Evolutionary conservation across 23 tunicate genomes (phyloP).

Genomic region (Diplosoma virens): DNA sequence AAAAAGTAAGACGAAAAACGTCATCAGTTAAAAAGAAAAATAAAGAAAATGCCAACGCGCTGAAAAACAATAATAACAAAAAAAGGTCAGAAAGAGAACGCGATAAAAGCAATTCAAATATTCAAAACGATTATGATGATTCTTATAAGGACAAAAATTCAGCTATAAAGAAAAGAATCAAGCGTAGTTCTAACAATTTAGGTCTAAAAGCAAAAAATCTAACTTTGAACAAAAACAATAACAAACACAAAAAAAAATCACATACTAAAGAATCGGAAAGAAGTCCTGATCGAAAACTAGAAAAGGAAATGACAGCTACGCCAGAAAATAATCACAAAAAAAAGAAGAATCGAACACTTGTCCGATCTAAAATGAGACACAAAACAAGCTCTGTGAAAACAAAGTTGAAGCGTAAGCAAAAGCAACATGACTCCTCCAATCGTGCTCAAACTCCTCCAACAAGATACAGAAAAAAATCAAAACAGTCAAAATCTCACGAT

Average conservation of each 20-base stretch:
- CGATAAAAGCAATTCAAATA: not conserved
- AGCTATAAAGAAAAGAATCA: no score
- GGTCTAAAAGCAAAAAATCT: not conserved
- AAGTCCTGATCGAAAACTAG: not conserved
- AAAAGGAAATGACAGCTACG: not conserved
- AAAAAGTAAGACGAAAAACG: not conserved
- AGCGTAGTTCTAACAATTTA: not conserved
- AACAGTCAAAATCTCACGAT: not conserved
- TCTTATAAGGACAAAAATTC: no score
- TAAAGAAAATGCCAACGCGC: not conserved
- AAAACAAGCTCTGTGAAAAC: not conserved
- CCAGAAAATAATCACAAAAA: not conserved
- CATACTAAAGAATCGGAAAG: not conserved
- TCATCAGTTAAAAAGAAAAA: not conserved
- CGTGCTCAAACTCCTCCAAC: not conserved
- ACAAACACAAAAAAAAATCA: not conserved
- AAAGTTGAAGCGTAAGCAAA: not conserved
- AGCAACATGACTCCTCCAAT: no score
- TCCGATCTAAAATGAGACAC: not conserved
- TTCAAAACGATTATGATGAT: no score
- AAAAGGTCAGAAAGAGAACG: not conserved
- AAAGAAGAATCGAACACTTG: not conserved
- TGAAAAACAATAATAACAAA: not conserved
- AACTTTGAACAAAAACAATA: not conserved
- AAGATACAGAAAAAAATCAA: constrained; percentile 16